Evolutionary conservation across 2,888 invertebrate genomes (phyloP), one percentile per base, ranked within the genome.

Genomic region (Enchytraeus crypticus): DNA sequence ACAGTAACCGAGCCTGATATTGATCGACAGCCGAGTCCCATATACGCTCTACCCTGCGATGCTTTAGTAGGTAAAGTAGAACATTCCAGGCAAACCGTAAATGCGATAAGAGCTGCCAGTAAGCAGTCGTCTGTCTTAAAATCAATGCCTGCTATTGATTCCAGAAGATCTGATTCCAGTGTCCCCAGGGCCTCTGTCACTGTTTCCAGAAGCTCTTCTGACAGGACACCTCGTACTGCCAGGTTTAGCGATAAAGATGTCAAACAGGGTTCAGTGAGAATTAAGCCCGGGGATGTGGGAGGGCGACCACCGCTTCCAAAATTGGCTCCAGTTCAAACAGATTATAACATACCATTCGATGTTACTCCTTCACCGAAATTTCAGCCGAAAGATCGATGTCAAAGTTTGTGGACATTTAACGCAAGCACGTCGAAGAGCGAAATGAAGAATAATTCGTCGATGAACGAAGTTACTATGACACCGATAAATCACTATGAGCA

Each of bases 31-130:
- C 5, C 51, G 21, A 57, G 47, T n/a, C 57, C 57, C 4, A 11
- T 43, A 4, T 57, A 57, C 30, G 27, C 32, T 14, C 23, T 49
- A 47, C 57, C 57, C 8, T 57, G 26, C 30, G 57, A 57, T 23
- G 8, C 47, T n/a, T 23, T 47, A 26, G 5, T 57, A 5, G 47
- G 27, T 8, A 47, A 49, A 23, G 47, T 57, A 5, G 57, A 47
- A 14, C 43, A 43, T 23, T 21, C 23, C 49, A 49, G 49, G 8
- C 5, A 8, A 21, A 18, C 49, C 8, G 21, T 49, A 23, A 23
- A 23, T 8, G 23, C 49, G 5, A 49, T 49, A 14, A 8, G 49
- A 8, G 49, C 23, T 8, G n/a, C 49, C 11, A n/a, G n/a, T n/a
- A n/a, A n/a, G n/a, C n/a, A n/a, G n/a, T n/a, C n/a, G n/a, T n/a